phyloP scores from a whole-genome alignment of 1,140 invertebrate genomes.

The Bombus huntii region DNA sequence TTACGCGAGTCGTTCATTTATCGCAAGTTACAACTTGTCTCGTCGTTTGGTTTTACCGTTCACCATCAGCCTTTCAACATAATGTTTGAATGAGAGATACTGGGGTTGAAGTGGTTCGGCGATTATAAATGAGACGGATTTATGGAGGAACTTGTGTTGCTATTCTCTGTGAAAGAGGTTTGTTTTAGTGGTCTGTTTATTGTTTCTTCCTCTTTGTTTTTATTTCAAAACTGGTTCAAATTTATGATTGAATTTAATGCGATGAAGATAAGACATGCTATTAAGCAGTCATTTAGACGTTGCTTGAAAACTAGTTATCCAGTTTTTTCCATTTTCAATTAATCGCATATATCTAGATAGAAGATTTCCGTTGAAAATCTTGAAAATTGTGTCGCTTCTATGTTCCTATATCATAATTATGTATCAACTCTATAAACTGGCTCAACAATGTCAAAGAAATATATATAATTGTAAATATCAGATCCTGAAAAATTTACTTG shows the following conservation, averaged over 20 bases:
- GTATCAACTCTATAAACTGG: background rate
- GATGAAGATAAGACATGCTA: background rate
- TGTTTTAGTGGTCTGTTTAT: too few species aligned
- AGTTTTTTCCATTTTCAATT: background rate
- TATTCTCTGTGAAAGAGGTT: too few species aligned
- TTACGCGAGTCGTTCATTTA: slow-evolving; percentile 16
- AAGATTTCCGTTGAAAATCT: background rate
- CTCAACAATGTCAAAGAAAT: too few species aligned
- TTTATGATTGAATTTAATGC: background rate
- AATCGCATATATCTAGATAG: background rate
- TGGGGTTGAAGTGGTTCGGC: background rate
- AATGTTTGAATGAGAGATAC: background rate
- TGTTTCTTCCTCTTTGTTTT: too few species aligned
- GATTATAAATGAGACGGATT: too few species aligned
- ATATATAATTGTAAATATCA: too few species aligned
- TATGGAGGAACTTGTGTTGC: too few species aligned
- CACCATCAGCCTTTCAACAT: background rate
- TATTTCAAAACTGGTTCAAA: too few species aligned
- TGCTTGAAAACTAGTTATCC: background rate
- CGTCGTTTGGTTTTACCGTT: background rate
- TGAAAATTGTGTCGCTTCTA: too few species aligned
- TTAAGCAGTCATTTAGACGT: background rate
- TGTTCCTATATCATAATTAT: background rate
- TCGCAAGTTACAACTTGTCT: background rate
- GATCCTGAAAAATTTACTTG: too few species aligned